Base-by-base conservation (phyloP, 2,888 invertebrate genomes). In the Tetheella fluctuosa region DNA sequence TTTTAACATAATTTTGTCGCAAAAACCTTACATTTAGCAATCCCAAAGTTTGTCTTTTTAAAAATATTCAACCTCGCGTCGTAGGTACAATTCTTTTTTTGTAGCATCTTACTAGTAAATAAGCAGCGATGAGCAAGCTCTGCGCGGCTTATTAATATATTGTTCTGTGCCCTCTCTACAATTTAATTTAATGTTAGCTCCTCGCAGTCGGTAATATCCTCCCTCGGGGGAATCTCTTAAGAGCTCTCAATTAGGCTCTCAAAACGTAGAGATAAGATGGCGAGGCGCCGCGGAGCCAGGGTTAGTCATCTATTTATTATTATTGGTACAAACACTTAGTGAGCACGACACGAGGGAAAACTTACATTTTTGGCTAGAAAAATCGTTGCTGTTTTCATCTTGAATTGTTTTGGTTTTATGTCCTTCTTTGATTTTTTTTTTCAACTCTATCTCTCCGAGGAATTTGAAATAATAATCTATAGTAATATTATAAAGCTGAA, bases 151-250 rank as follows among this genome's bases (percentile, higher is more conserved):
- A 39, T 39, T 12, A 25, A 3, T 39, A 15, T 39, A 34, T 39
- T 10, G n/a, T n/a, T 48, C 15, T 48, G 8, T 48, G 15, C 17
- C 42, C 17, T 48, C 10, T 30, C 8, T 42, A 6, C 5, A 42
- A n/a, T 42, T 42, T 42, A n/a, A 48, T 48, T 48, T 48, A 20
- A 48, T 10, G 48, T 48, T n/a, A n/a, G 39, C 39, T 39, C 20
- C 10, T 20, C 3, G 20, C 20, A 48, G 48, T 48, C 48, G 8
- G 48, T 48, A 48, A 48, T 48, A 20, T 48, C 17, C 17, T 48
- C 48, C 20, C 48, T 48, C 17, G 48, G 48, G 48, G 48, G 20
- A 48, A 48, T 48, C 17, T 48, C 48, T 48, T 48, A 48, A 48
- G 48, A 48, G 48, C 17, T 17, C 48, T 48, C 48, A 48, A 48